These are phyloP conservation scores for Boleophthalmus pectinirostris DNA, from an alignment of 2,113 vertebrate genomes.

Conservation along the genomic window DNA sequence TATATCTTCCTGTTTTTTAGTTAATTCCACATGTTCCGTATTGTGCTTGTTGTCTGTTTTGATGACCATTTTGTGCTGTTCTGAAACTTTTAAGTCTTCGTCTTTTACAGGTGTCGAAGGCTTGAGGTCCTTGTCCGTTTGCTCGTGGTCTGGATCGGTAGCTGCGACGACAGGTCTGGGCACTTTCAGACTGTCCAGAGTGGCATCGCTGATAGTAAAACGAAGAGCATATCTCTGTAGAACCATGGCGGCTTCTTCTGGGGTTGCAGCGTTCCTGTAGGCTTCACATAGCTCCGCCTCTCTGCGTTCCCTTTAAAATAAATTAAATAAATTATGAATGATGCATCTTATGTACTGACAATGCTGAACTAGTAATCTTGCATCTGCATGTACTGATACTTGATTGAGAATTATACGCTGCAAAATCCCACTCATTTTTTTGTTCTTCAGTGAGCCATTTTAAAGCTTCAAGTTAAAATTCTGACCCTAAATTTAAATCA, in stretches of 20 bases:
- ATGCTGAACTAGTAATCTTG: not conserved
- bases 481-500: too few species aligned
- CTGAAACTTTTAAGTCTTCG: constrained; percentile 18
- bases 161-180: constrained; percentile 58
- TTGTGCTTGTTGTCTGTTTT: constrained; percentile 9
- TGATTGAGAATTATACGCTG: not conserved
- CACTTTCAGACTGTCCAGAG: constrained; percentile 92
- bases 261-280: constrained; percentile 86
- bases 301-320: constrained; percentile 80
- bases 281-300: constrained; percentile 89
- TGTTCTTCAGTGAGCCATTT: too few species aligned
- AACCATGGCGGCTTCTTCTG: constrained; percentile 89
- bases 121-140: constrained; percentile 20
- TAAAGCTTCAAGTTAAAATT: too few species aligned
- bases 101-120: not conserved
- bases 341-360: not conserved
- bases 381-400: not conserved
- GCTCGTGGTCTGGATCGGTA: constrained; percentile 57
- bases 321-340: not conserved
- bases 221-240: constrained; percentile 95
- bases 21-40: constrained; percentile 18
- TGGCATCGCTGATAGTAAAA: constrained; percentile 96
- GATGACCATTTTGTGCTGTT: constrained; percentile 8
- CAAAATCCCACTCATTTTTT: too few species aligned
- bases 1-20: constrained; percentile 6